Evolutionary conservation across 2,888 invertebrate species (phyloP).

Genomic region (Heteromyza rotundicornis): DNA sequence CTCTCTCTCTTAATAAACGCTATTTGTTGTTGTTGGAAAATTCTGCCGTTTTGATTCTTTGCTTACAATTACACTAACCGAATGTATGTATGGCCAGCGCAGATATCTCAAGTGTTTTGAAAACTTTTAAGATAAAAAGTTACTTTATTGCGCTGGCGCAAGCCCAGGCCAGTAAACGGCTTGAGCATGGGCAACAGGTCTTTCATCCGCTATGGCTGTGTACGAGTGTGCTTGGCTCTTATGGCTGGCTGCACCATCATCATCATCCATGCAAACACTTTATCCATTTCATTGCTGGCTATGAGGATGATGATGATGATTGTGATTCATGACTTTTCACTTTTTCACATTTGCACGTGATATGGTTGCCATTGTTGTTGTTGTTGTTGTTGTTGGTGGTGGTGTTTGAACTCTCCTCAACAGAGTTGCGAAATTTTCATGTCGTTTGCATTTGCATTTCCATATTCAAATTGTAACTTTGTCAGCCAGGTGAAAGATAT

Average conservation of each 20-base stretch:
- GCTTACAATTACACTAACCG: neutral
- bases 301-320: slow-evolving; percentile 38
- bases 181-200: neutral
- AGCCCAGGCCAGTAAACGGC: neutral
- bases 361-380: slow-evolving; percentile 15
- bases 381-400: too few relatives aligned
- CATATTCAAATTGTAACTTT: slow-evolving; percentile 12
- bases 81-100: neutral
- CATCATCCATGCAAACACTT: neutral
- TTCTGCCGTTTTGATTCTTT: too few relatives aligned
- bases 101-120: neutral
- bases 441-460: neutral
- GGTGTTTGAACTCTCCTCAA: too few relatives aligned
- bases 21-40: too few relatives aligned
- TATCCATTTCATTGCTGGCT: neutral
- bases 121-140: slow-evolving; percentile 1
- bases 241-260: neutral
- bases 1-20: too few relatives aligned
- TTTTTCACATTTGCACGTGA: slow-evolving; percentile 37
- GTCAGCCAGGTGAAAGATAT: slow-evolving; percentile 38
- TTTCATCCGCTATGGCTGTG: neutral
- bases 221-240: too few relatives aligned
- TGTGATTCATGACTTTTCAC: slow-evolving; percentile 53
- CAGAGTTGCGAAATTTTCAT: too few relatives aligned
- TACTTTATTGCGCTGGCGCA: slow-evolving; percentile 1